Base-by-base conservation (phyloP, 2,888 invertebrate genomes). In the Cyclophora albipunctata region DNA sequence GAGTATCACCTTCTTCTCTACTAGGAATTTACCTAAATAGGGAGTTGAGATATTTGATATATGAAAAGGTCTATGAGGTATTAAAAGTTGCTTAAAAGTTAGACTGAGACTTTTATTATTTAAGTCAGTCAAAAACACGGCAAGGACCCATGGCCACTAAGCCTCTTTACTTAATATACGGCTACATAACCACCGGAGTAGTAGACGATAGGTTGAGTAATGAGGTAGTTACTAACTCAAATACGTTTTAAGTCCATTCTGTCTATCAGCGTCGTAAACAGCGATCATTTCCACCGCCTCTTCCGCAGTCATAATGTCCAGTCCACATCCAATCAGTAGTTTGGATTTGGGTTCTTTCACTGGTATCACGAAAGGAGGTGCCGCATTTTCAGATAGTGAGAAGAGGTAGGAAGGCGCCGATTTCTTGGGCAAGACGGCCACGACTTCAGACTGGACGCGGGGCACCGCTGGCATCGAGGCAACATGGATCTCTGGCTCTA, bases 361-460 rank as follows among this genome's bases (percentile, higher is more conserved):
- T 0, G 83, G 81, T 45, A 56, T 69, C 42, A 50, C 62, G 48
- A 86, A 87, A 0, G 86, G 84, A 2, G 84, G 84, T 0, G 76
- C 73, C 1, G 78, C 72, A 34, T 81, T 81, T n/a, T 78, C 75
- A 42, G 67, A 74, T n/a, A 88, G 54, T 0, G 77, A 85, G 49
- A 73, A 63, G 2, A 85, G 66, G 58, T 84, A 83, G 0, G 76
- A 81, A 1, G 88, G 87, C 0, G 87, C 88, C 0, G 88, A 88
- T 34, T 66, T 69, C 52, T 86, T 82, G 0, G 60, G 52, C 20
- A 20, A 20, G 20, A 20, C 20, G 20, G 20, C 20, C 20, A 20
- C 49, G 1, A 47, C 41, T 2, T 57, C 43, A 6, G 20, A 20
- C 20, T 20, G 33, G 20, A 20, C 34, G 7, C 6, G 43, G 20